These are phyloP conservation scores for Sminthurides bifidus DNA, from an alignment of 1,140 invertebrate species.

Conservation along the genomic window DNA sequence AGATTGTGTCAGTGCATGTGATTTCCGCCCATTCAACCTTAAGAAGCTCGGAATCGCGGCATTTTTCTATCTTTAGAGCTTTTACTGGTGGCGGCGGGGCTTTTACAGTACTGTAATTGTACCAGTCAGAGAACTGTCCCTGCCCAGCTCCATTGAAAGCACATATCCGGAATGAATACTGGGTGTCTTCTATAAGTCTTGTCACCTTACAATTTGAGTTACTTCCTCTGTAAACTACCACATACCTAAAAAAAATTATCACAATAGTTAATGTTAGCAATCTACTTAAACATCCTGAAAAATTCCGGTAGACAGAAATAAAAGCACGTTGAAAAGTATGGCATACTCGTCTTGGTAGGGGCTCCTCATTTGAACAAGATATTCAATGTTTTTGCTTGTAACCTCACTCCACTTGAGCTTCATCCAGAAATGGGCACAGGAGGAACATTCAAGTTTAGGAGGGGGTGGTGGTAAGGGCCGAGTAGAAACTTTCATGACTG, in stretches of 20 bases:
- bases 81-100: slow-evolving; percentile 66
- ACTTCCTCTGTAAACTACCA: slow-evolving; percentile 63
- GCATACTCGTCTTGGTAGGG: slow-evolving; percentile 45
- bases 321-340: background rate
- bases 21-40: slow-evolving; percentile 27
- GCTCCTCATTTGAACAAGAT: slow-evolving; percentile 65
- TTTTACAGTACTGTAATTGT: slow-evolving; percentile 55
- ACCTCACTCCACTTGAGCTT: slow-evolving; percentile 72
- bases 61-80: slow-evolving; percentile 37
- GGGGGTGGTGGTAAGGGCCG: slow-evolving; percentile 61
- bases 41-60: slow-evolving; percentile 14
- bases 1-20: slow-evolving; percentile 13
- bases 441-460: slow-evolving; percentile 57
- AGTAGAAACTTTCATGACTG: slow-evolving; percentile 54
- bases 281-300: slow-evolving; percentile 1
- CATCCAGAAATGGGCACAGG: slow-evolving; percentile 60
- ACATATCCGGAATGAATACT: slow-evolving; percentile 68
- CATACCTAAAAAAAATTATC: slow-evolving; percentile 42
- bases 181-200: slow-evolving; percentile 61
- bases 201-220: slow-evolving; percentile 63
- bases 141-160: slow-evolving; percentile 70
- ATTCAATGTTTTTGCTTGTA: slow-evolving; percentile 54
- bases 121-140: slow-evolving; percentile 58
- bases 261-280: background rate
- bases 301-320: background rate